Evolutionary conservation across 2,888 invertebrate species (phyloP).

Genomic region (Aspidapion aeneum): DNA sequence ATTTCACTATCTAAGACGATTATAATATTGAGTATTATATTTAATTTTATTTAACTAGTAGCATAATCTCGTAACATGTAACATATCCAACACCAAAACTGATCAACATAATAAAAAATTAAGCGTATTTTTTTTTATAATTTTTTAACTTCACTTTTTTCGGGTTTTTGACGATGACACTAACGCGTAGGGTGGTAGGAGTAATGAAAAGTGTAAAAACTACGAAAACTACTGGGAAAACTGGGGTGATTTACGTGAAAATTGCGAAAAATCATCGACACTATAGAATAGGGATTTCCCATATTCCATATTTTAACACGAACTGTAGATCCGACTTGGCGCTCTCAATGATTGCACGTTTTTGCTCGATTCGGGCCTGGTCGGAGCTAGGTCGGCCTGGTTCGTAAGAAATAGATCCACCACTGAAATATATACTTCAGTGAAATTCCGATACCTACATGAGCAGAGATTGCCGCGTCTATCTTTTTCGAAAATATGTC

Average conservation of each 20-base stretch:
- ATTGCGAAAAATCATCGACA: background rate
- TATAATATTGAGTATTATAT: no score
- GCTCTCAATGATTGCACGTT: background rate
- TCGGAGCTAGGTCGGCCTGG: background rate
- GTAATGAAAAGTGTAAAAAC: background rate
- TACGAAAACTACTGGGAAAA: background rate
- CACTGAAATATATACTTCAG: background rate
- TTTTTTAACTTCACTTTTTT: background rate
- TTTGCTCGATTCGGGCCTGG: background rate
- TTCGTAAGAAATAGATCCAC: background rate
- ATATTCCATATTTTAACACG: background rate
- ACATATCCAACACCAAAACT: background rate
- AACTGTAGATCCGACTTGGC: background rate
- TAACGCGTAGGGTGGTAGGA: background rate
- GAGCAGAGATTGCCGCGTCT: no score
- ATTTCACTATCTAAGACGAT: no score
- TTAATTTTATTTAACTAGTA: no score
- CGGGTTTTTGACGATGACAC: background rate
- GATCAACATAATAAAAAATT: background rate
- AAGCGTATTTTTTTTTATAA: background rate
- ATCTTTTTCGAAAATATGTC: no score
- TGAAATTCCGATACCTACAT: background rate
- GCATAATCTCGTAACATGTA: background rate
- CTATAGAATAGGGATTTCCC: background rate
- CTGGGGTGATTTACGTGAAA: background rate